These are phyloP conservation scores for Macrochelys suwanniensis DNA, from an alignment of 2,797 vertebrate species.

Conservation along the genomic window DNA sequence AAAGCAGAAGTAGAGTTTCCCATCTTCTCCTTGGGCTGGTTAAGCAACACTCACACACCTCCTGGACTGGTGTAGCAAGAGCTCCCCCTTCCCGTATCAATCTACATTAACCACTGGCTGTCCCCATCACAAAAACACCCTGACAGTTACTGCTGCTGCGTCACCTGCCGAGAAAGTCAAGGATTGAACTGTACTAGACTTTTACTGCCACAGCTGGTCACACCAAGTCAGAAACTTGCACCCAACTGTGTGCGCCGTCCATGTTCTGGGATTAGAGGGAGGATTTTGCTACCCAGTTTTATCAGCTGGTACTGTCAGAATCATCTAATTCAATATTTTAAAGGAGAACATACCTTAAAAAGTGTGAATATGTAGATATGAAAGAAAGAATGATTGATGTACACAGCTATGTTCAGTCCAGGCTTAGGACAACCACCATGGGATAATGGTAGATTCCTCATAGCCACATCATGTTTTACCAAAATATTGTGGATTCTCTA, in stretches of 20 bases:
- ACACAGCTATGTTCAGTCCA: not conserved
- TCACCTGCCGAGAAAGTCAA: no score
- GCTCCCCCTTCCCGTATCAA: no score
- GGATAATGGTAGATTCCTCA: not conserved
- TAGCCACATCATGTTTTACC: not conserved
- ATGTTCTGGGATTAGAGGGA: not conserved
- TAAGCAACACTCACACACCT: not conserved
- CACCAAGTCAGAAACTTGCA: not conserved
- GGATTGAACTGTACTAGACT: not conserved
- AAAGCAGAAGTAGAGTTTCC: not conserved
- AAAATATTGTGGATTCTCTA: not conserved
- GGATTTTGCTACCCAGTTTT: not conserved
- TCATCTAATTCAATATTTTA: not conserved
- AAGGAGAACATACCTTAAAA: not conserved
- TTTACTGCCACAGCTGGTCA: not conserved
- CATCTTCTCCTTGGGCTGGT: not conserved
- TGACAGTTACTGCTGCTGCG: no score
- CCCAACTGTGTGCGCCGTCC: fast-evolving
- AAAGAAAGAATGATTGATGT: not conserved
- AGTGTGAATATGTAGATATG: fast-evolving
- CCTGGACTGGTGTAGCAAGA: no score
- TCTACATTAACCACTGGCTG: no score
- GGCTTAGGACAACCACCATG: not conserved
- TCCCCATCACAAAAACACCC: no score
- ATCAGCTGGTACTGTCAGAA: not conserved